Percentiles rank a stretch among this genome's conserved stretches.
Conservation (phyloP, 2,797 vertebrate species). For the Xenentodon cancila region DNA sequence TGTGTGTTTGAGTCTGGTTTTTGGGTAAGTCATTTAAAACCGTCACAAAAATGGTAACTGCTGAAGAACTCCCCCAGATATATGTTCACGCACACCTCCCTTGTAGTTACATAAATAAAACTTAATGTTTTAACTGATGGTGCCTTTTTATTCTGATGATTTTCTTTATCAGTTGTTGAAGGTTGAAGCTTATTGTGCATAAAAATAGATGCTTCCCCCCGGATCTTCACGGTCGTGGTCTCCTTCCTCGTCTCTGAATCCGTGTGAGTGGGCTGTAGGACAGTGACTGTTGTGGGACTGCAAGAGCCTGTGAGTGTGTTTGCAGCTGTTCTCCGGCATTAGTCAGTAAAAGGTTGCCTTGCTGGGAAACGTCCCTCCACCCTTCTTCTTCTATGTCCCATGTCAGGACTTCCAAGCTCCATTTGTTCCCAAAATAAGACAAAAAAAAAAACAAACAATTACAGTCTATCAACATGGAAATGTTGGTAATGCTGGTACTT, state of each 20-base stretch:
- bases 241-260: background rate
- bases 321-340: constrained; percentile 76
- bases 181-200: too few species aligned
- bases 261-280: constrained; percentile 9
- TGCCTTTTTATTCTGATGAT: too few species aligned
- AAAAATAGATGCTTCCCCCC: too few species aligned
- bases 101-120: too few species aligned
- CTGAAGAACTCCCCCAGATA: too few species aligned
- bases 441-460: background rate
- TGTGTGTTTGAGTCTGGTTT: too few species aligned
- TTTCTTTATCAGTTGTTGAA: too few species aligned
- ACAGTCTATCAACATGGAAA: background rate
- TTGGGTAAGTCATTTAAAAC: too few species aligned
- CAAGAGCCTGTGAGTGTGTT: constrained; percentile 10
- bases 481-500: background rate
- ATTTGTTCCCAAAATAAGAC: constrained; percentile 37
- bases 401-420: constrained; percentile 60
- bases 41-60: too few species aligned
- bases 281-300: constrained; percentile 25
- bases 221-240: background rate
- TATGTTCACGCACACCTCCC: too few species aligned
- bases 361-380: constrained; percentile 65
- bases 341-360: constrained; percentile 74
- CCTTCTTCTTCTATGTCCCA: constrained; percentile 66
- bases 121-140: too few species aligned